Conservation (phyloP, 2,797 vertebrate species). For the Aplochiton taeniatus region DNA sequence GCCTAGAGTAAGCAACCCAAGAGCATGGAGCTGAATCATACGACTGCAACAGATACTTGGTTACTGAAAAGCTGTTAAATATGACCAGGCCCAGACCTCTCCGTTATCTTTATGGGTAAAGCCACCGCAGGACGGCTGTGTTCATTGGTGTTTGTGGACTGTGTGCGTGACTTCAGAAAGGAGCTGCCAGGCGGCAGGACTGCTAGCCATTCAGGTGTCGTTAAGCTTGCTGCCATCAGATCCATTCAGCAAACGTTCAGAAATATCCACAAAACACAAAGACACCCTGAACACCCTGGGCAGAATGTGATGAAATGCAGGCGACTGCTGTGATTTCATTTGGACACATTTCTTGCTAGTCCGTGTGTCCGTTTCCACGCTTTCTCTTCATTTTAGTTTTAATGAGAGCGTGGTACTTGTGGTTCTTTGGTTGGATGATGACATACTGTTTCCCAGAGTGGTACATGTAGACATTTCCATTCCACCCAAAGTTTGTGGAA, state of each 20-base stretch:
- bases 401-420: neutral
- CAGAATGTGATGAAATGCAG: slow-evolving; percentile 43
- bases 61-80: slow-evolving; percentile 7
- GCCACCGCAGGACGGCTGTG: no score
- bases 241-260: no score
- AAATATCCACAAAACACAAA: no score
- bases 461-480: no score
- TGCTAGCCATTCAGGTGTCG: slow-evolving; percentile 39
- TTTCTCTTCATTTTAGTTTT: no score
- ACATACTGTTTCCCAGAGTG: no score
- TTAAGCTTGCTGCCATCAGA: slow-evolving; percentile 29
- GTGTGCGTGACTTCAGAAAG: no score
- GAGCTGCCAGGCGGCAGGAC: no score
- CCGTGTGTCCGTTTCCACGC: no score
- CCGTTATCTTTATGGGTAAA: neutral
- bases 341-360: no score
- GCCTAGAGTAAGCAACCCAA: slow-evolving; percentile 26
- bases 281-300: no score
- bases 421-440: neutral
- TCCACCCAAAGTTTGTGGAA: neutral
- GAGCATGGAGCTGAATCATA: slow-evolving; percentile 25
- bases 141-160: no score
- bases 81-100: slow-evolving; percentile 40
- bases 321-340: neutral
- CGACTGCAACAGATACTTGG: slow-evolving; percentile 9